phyloP scores from a whole-genome alignment of 2,888 invertebrate species.

The Clitarchus hookeri region DNA sequence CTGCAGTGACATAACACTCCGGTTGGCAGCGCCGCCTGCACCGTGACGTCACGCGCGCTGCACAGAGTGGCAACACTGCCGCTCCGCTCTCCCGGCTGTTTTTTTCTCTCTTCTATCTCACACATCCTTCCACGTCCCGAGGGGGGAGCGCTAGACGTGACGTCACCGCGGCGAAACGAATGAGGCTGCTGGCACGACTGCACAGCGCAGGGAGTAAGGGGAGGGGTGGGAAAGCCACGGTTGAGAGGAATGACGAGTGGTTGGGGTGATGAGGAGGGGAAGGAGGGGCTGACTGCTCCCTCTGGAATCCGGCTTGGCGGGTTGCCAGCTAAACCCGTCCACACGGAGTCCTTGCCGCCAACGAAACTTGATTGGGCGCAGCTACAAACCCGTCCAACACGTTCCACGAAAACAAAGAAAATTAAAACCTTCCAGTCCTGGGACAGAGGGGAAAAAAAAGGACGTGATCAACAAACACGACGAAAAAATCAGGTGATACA shows the following conservation, averaged over 20 bases:
- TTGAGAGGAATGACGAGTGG: neutral
- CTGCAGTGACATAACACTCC: neutral
- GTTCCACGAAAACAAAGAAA: neutral
- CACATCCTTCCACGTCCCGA: neutral
- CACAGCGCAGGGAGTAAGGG: neutral
- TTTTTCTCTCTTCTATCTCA: neutral
- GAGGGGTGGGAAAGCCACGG: conserved; percentile 14
- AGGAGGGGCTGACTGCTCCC: neutral
- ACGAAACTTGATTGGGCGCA: neutral
- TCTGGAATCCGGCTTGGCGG: neutral
- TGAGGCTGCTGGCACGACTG: no score
- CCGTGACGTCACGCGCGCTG: neutral
- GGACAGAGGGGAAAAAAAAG: no score
- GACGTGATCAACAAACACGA: no score
- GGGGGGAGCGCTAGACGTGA: neutral
- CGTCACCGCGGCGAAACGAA: neutral
- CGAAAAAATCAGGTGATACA: no score
- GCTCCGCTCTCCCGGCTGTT: neutral
- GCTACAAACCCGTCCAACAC: neutral
- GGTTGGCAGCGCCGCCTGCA: neutral
- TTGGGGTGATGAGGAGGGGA: neutral
- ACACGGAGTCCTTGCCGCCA: neutral
- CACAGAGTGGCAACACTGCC: neutral
- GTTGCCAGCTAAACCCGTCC: neutral
- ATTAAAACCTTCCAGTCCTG: neutral